phyloP scores from a whole-genome alignment of 2,888 invertebrate genomes.

The Zygaena filipendulae region DNA sequence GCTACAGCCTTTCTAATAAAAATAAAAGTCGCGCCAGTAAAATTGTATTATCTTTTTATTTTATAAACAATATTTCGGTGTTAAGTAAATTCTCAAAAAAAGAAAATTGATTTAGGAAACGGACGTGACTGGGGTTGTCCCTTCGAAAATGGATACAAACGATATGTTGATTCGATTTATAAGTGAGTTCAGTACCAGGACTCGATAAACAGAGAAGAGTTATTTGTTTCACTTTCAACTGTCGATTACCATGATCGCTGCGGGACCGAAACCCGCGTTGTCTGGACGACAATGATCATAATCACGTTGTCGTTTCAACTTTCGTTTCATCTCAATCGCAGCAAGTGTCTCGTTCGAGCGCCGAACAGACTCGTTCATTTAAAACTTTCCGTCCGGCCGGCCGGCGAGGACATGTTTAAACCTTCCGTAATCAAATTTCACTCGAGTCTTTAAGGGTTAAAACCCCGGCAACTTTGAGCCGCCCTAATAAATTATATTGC shows the following conservation, averaged over 20 bases:
- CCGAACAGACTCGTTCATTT: conserved; percentile 43
- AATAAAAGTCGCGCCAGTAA: too few species aligned
- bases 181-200: too few species aligned
- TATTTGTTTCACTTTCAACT: too few species aligned
- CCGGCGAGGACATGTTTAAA: conserved; percentile 55
- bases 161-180: conserved; percentile 33
- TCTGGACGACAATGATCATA: conserved; percentile 4
- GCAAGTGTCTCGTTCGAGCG: conserved; percentile 15
- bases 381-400: conserved; percentile 46
- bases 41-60: too few species aligned
- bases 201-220: too few species aligned
- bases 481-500: conserved; percentile 68
- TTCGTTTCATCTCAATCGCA: conserved; percentile 19
- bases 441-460: conserved; percentile 65
- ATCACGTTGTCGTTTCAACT: conserved; percentile 12
- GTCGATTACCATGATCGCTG: too few species aligned
- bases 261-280: too few species aligned
- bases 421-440: conserved; percentile 64
- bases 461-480: conserved; percentile 59
- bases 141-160: conserved; percentile 37
- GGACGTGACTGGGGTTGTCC: conserved; percentile 27
- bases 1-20: too few species aligned
- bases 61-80: too few species aligned
- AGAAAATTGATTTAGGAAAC: conserved; percentile 21
- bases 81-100: too few species aligned